Conservation (phyloP, 2,113 vertebrate species). For the Hydrochoerus hydrochaeris region DNA sequence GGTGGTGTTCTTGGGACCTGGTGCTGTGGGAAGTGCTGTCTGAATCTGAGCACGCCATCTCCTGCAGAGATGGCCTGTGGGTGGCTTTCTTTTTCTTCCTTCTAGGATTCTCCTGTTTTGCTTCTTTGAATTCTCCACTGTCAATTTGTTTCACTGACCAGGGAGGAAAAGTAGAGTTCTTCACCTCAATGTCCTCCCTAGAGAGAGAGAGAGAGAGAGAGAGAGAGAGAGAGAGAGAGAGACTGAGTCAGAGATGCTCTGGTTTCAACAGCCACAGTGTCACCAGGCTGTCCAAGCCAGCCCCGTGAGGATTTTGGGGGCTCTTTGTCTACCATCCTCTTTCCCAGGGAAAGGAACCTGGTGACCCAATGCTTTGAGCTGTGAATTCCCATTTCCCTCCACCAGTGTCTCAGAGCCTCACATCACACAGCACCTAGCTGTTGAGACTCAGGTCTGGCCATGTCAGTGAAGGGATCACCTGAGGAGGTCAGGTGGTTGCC, state of each 20-base stretch:
- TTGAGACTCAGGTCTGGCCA: neutral
- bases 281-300: neutral
- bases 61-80: slow-evolving; percentile 43
- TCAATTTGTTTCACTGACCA: slow-evolving; percentile 51
- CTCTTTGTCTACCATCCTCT: neutral
- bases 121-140: neutral
- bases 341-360: neutral
- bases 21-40: slow-evolving; percentile 23
- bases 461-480: neutral
- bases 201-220: neutral
- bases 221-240: neutral
- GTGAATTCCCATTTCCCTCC: neutral
- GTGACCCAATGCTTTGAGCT: too few species aligned
- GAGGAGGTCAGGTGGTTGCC: neutral
- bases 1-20: slow-evolving; percentile 25
- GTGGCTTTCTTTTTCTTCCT: slow-evolving; percentile 72
- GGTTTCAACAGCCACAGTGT: neutral
- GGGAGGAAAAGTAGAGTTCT: neutral
- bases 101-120: slow-evolving; percentile 12
- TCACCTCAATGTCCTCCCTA: slow-evolving; percentile 20
- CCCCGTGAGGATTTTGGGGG: neutral
- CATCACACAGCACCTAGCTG: neutral
- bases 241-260: neutral
- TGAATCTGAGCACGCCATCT: slow-evolving; percentile 36
- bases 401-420: neutral